Evolutionary conservation across 2,113 vertebrate genomes (phyloP).

Genomic region (Nettapus auritus): DNA sequence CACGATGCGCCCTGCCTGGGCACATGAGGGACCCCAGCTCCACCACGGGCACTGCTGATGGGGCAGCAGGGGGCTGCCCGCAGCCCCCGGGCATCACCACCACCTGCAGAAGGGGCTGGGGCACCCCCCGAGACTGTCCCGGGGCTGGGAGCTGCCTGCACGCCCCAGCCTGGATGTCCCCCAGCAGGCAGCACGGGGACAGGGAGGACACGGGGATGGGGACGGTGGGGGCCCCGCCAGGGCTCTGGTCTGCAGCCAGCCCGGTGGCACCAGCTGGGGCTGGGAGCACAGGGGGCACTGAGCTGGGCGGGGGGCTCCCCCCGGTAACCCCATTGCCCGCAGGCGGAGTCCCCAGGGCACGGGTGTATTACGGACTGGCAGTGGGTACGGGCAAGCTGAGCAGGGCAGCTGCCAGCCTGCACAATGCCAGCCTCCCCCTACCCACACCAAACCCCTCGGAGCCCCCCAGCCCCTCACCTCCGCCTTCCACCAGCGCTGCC

Average conservation of each 20-base stretch:
- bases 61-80: neutral
- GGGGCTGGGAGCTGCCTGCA: neutral
- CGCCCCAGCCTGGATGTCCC: rapidly evolving
- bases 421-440: neutral
- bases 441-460: rapidly evolving
- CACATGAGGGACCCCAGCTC: neutral
- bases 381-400: neutral
- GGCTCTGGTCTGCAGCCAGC: neutral
- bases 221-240: neutral
- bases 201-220: neutral
- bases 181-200: neutral
- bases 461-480: neutral
- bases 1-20: too few relatives aligned
- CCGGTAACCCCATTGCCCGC: rapidly evolving
- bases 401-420: neutral
- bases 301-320: rapidly evolving
- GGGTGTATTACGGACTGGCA: neutral
- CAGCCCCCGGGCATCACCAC: rapidly evolving
- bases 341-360: neutral
- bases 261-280: neutral
- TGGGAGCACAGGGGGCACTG: neutral
- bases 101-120: neutral
- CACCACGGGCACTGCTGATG: neutral
- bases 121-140: neutral
- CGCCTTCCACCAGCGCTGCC: neutral